phyloP scores from a whole-genome alignment of 2,888 invertebrate species.

The Melikaiella ostensackeni region DNA sequence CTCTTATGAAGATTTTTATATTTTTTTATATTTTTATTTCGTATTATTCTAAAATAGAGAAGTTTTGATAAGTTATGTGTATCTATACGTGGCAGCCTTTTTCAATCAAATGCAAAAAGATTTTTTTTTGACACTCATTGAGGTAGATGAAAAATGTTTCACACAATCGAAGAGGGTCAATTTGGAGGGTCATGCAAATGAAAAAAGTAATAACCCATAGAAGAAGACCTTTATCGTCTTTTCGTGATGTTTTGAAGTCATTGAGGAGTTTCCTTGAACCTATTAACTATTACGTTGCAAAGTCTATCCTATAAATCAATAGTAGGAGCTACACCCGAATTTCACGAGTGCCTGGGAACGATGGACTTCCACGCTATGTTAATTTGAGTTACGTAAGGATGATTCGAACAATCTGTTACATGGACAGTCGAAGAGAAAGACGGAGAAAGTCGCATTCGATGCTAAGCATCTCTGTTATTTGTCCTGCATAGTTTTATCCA shows the following conservation, averaged over 20 bases:
- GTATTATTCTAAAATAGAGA: too few species aligned
- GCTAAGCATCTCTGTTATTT: slow-evolving; percentile 38
- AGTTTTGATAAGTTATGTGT: too few species aligned
- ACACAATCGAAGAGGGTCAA: background rate
- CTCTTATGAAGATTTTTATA: too few species aligned
- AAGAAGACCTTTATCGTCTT: background rate
- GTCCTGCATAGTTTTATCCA: slow-evolving; percentile 21
- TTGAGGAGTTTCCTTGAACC: slow-evolving; percentile 1
- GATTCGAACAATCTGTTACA: slow-evolving; percentile 39
- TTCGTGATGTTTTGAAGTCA: background rate
- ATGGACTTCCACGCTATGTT: slow-evolving; percentile 29
- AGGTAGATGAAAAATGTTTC: background rate
- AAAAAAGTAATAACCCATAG: background rate
- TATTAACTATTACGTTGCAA: background rate
- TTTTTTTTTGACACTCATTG: too few species aligned
- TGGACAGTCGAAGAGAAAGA: slow-evolving; percentile 38
- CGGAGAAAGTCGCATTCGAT: slow-evolving; percentile 36
- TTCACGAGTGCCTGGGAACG: slow-evolving; percentile 20
- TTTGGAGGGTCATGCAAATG: background rate
- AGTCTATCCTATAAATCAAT: slow-evolving; percentile 19
- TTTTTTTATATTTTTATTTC: too few species aligned
- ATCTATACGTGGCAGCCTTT: too few species aligned
- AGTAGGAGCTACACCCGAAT: slow-evolving; percentile 25
- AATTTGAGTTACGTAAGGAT: slow-evolving; percentile 28
- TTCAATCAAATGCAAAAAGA: too few species aligned